phyloP scores from a whole-genome alignment of 2,113 vertebrate genomes.

The Elephas maximus region DNA sequence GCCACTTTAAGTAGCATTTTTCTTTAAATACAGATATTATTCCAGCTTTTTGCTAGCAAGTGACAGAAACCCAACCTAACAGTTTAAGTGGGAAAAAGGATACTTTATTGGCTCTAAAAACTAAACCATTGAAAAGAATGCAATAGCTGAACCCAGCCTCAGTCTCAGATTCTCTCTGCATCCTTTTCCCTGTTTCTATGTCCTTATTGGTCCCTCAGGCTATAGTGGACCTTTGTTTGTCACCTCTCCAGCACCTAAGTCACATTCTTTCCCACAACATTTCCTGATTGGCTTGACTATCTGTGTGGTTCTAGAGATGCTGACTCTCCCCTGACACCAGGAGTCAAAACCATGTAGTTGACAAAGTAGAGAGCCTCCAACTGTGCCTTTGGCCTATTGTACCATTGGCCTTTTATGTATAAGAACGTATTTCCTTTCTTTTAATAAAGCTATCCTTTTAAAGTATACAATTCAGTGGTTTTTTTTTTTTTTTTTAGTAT shows the following conservation, averaged over 20 bases:
- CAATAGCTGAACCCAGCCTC: background rate
- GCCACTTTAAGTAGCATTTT: slow-evolving; percentile 56
- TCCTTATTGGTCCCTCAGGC: background rate
- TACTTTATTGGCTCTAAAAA: background rate
- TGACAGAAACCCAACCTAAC: slow-evolving; percentile 68
- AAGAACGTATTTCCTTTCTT: background rate
- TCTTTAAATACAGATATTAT: slow-evolving; percentile 72
- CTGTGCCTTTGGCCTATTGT: too few species aligned
- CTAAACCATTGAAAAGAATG: background rate
- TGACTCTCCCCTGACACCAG: too few species aligned
- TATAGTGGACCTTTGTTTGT: background rate
- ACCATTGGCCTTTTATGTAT: background rate
- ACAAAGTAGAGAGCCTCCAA: background rate
- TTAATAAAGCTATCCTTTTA: background rate
- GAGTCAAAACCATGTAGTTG: background rate
- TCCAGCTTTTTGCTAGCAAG: slow-evolving; percentile 40
- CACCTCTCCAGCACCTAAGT: background rate
- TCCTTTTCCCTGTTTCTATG: background rate
- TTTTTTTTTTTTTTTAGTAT: too few species aligned
- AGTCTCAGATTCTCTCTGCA: background rate
- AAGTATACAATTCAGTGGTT: too few species aligned
- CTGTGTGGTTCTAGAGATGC: background rate
- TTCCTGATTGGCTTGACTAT: background rate
- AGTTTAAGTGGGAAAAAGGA: background rate
- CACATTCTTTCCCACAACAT: background rate